Evolutionary conservation across 37 sponge, comb jelly and placozoan genomes (phyloP).

Genomic region (Theonella swinhoei): DNA sequence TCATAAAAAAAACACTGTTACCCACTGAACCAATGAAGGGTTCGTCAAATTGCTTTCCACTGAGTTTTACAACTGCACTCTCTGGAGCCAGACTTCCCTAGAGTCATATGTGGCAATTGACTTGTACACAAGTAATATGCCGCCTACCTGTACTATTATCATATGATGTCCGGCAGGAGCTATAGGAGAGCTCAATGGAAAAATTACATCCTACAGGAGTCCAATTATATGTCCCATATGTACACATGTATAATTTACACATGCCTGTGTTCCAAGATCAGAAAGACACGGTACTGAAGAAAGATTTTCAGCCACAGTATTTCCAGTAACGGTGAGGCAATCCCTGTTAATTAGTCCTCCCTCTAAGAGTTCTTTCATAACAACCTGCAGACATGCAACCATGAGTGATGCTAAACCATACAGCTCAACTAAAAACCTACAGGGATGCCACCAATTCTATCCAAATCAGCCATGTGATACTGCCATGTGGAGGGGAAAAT

Average conservation of each 20-base stretch:
- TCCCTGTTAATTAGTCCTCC: constrained; percentile 63
- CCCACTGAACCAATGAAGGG: constrained; percentile 74
- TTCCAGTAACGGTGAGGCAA: constrained; percentile 79
- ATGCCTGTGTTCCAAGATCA: constrained; percentile 43
- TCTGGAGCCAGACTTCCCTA: constrained; percentile 54
- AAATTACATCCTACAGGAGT: constrained; percentile 47
- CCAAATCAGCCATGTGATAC: constrained; percentile 78
- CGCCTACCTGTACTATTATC: constrained; percentile 45
- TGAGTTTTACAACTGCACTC: constrained; percentile 79
- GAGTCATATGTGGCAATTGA: no score
- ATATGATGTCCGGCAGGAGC: constrained; percentile 66
- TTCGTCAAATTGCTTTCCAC: constrained; percentile 70
- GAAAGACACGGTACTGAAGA: constrained; percentile 12
- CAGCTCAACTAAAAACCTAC: constrained; percentile 42
- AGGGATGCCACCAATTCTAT: constrained; percentile 73
- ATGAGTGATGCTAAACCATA: background rate
- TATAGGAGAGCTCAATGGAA: constrained; percentile 41
- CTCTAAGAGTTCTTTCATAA: constrained; percentile 70
- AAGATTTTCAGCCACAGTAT: constrained; percentile 70
- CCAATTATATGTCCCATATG: background rate
- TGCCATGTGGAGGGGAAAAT: background rate
- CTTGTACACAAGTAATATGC: no score
- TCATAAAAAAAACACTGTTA: no score
- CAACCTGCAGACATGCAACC: constrained; percentile 34
- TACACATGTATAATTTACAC: background rate